phyloP scores from a whole-genome alignment of 2,888 invertebrate species.

The Xanthia togata region DNA sequence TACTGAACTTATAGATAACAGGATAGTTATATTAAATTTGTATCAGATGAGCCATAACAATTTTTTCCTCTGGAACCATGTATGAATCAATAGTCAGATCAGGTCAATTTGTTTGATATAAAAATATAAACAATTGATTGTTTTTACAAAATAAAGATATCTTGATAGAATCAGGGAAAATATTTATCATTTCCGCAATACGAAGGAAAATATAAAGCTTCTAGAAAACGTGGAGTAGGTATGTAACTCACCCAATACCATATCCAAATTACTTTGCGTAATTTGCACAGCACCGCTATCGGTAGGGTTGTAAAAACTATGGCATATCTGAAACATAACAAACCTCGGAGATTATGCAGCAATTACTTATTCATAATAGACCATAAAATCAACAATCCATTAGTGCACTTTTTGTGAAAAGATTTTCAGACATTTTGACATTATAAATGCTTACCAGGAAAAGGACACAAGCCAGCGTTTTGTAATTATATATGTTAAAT shows the following conservation, averaged over 20 bases:
- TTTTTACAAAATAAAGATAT: constrained; percentile 15
- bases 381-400: constrained; percentile 83
- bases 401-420: constrained; percentile 62
- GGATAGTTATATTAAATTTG: no score
- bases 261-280: constrained; percentile 95
- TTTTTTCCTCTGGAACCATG: constrained; percentile 3
- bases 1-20: background rate
- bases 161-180: background rate
- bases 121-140: constrained; percentile 12
- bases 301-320: constrained; percentile 93
- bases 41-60: background rate
- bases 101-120: background rate
- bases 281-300: constrained; percentile 96
- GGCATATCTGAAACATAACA: constrained; percentile 88
- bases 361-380: constrained; percentile 82
- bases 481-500: constrained; percentile 76
- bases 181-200: background rate
- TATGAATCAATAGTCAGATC: constrained; percentile 4
- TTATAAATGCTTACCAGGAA: constrained; percentile 80
- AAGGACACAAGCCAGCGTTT: constrained; percentile 76
- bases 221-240: constrained; percentile 62
- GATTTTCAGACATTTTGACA: constrained; percentile 55
- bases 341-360: constrained; percentile 71
- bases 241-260: constrained; percentile 93
- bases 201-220: constrained; percentile 30